Conservation (phyloP, 2,888 invertebrate genomes). For the Lutraria lutraria region DNA sequence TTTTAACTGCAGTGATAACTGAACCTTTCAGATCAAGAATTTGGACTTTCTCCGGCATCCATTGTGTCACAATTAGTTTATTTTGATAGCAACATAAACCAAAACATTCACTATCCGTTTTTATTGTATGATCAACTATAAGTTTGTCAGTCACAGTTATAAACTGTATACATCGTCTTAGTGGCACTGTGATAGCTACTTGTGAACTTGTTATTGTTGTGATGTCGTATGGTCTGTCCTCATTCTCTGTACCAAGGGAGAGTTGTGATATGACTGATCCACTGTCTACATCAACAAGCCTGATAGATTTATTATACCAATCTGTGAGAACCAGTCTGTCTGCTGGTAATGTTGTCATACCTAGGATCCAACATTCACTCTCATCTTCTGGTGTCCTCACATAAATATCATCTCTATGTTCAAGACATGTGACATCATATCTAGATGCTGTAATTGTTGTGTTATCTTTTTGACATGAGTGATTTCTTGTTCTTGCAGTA, state of each 20-base stretch:
- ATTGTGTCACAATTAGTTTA: background rate
- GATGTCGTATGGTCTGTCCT: background rate
- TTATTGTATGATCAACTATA: background rate
- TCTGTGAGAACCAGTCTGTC: background rate
- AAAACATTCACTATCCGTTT: background rate
- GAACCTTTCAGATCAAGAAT: background rate
- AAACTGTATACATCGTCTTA: background rate
- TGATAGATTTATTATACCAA: background rate
- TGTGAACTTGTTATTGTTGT: background rate
- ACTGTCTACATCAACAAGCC: background rate
- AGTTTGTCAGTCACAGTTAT: background rate
- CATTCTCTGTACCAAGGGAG: background rate
- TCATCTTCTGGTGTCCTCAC: background rate
- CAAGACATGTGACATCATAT: too few species aligned
- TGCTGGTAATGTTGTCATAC: background rate
- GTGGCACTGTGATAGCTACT: slow-evolving; percentile 6
- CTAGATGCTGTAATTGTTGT: too few species aligned
- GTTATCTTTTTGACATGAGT: too few species aligned
- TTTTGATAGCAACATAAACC: background rate
- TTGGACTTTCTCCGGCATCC: background rate
- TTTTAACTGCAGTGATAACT: background rate
- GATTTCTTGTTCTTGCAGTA: too few species aligned
- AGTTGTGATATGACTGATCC: background rate
- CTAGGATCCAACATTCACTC: background rate
- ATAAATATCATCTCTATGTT: background rate